These are phyloP conservation scores for Argya squamiceps DNA, from an alignment of 2,797 vertebrate species.

Conservation along the genomic window DNA sequence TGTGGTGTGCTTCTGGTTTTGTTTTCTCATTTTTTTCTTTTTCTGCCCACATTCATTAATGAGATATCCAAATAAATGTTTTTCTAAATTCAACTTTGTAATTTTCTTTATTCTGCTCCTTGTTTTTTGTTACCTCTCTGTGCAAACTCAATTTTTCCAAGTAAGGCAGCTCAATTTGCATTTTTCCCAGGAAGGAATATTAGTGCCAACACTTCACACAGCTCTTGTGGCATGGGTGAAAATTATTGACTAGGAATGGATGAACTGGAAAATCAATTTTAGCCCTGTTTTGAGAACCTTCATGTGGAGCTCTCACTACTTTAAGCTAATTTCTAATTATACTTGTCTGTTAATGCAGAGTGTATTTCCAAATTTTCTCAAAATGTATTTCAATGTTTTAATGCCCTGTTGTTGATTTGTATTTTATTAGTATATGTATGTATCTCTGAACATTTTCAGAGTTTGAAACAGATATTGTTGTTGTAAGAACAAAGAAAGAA, in stretches of 20 bases:
- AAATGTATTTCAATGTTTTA: background rate
- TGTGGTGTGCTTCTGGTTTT: background rate
- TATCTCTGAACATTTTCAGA: background rate
- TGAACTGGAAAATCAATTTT: background rate
- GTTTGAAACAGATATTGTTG: background rate
- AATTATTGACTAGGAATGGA: background rate
- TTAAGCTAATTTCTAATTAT: background rate
- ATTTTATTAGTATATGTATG: background rate
- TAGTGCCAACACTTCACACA: background rate
- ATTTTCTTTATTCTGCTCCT: background rate
- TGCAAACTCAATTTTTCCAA: background rate
- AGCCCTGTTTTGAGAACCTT: background rate
- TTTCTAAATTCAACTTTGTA: background rate
- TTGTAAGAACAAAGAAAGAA: background rate
- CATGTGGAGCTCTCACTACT: background rate
- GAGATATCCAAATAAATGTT: background rate
- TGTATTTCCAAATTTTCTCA: background rate
- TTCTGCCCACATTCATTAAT: fast-evolving
- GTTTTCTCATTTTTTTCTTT: background rate
- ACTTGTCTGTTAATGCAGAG: background rate
- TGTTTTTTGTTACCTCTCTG: background rate
- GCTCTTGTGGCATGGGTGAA: background rate
- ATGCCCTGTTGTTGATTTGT: background rate
- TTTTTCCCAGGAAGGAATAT: background rate
- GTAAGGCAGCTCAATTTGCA: background rate